Evolutionary conservation across 1,140 invertebrate species (phyloP), one percentile per base, ranked within the genome.

Genomic region (Nasonia giraulti): DNA sequence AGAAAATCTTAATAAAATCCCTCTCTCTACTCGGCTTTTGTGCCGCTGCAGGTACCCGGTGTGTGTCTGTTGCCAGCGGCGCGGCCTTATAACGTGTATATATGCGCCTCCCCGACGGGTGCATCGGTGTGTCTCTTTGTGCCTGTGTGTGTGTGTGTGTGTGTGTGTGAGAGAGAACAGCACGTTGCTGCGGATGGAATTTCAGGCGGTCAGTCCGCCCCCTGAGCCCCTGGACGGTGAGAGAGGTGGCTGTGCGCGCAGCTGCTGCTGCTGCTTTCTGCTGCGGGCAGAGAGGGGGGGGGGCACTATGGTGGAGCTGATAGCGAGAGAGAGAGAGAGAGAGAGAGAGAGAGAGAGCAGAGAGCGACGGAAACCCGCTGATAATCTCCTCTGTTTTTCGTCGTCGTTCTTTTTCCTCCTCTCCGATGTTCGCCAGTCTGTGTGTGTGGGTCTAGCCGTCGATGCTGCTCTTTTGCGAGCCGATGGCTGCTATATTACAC

Each of bases 1-100:
- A 82, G 81, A 76, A 82, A 82, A 82, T 82, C 73, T 82, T 76
- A 82, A 75, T 82, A 76, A 82, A 82, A 82, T 82, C 81, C 75
- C 81, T 50, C 23, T 33, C 55, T 62, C 55, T 55, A 27, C 5
- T 31, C 3, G 47, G 80, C 69, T 82, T 82, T 82, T 74, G 47
- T 74, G 80, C 50, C 37, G 71, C 71, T 37, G 69, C 12, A 82
- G 80, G 23, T 55, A 82, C 31, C 71, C 47, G 47, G 69, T 33
- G n/a, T 47, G 27, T 76, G 69, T 33, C 37, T 31, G 27, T 76
- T 50, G 71, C 73, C 50, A 40, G 62, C 75, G 77, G 73, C 73
- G 33, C 73, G 33, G 33, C 4, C 62, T 27, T 40, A 83, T 77
- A 66, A 5, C 10, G 50, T 55, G 50, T 73, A 33, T 33, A 33